Base-by-base conservation (phyloP, 1,140 invertebrate species). In the Pararge aegeria region DNA sequence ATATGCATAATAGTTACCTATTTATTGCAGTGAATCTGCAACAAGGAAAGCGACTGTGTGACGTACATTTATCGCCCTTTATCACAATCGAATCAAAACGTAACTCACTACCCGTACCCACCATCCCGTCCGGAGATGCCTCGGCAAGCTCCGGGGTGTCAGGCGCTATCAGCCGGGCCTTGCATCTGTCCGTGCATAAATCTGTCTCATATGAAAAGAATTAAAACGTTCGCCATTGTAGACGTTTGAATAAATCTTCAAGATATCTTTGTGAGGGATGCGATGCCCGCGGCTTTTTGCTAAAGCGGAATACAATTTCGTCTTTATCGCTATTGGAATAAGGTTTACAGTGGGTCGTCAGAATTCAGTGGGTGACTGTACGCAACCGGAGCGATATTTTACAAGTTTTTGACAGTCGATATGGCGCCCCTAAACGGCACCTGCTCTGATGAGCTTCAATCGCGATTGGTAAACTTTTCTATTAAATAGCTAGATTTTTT, bases 401-500 rank as follows among this genome's bases (percentile, higher is more conserved):
- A 91, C 83, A 91, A 91, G 87, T 91, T 91, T 90, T 90, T 90
- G 90, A 91, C 90, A 90, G 87, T 69, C 83, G 83, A 86, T 88
- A 90, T 78, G 87, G 82, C 74, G 73, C 64, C 70, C 64, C 54
- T 55, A 61, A 70, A 67, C 66, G 68, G 64, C 75, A 78, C 75
- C 75, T 76, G 75, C 59, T 30, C 54, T 70, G 73, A 75, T 73
- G 70, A 70, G 59, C 65, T 64, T 68, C 69, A 58, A 69, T 75
- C 69, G 65, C 56, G 62, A 68, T 69, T 56, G 56, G 38, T 44
- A 53, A n/a, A 61, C 48, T 2, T 61, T 46, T 57, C 40, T 66
- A 61, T 61, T 66, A 66, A 61, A 66, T 53, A 61, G 42, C 42
- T 55, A 16, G 18, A 7, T 42, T 42, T 42, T 40, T 34, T 34